These are phyloP conservation scores for Leptonema lineaticorne DNA, from an alignment of 1,140 invertebrate genomes.

Conservation along the genomic window DNA sequence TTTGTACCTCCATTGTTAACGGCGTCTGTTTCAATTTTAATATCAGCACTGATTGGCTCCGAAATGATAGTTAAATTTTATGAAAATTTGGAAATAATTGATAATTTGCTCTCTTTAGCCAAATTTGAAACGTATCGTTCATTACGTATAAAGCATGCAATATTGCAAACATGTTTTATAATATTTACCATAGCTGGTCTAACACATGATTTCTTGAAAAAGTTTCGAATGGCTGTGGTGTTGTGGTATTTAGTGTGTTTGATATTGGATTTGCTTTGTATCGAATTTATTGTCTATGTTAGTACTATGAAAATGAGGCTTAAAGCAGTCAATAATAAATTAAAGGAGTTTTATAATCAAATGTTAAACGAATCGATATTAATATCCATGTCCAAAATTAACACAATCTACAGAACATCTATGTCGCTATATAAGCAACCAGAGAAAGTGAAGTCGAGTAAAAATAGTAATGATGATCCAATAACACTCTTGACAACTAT, in stretches of 20 bases:
- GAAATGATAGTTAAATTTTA: conserved; percentile 13
- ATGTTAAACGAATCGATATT: conserved; percentile 3
- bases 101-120: background rate
- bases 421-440: background rate
- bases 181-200: background rate
- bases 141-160: background rate
- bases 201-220: background rate
- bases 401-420: background rate
- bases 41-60: background rate
- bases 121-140: background rate
- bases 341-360: background rate
- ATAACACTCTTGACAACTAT: conserved; percentile 4
- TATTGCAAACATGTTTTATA: background rate
- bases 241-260: background rate
- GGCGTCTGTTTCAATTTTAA: background rate
- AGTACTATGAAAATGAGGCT: conserved; percentile 1
- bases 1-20: background rate
- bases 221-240: background rate
- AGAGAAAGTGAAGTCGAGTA: background rate
- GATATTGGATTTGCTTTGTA: background rate
- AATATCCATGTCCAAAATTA: background rate
- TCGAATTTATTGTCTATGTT: background rate
- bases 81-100: conserved; percentile 5
- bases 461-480: background rate
- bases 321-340: background rate